Base-by-base conservation (phyloP, 2,797 vertebrate species). In the Sciurus carolinensis region DNA sequence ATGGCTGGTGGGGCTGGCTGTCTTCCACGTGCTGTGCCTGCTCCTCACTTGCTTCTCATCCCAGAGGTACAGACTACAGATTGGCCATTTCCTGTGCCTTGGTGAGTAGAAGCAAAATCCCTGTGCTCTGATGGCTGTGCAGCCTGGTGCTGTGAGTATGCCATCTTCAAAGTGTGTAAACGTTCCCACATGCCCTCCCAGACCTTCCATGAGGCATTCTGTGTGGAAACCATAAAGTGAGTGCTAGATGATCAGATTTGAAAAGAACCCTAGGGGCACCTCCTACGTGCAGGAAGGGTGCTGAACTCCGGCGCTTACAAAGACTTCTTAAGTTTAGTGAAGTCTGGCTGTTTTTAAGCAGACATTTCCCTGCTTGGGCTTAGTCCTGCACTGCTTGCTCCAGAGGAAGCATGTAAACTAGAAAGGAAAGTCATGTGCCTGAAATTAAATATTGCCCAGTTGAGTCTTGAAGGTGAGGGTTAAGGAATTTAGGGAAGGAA, bases 51-150 rank as follows among this genome's bases (percentile, higher is more conserved):
- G 99, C 39, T 2, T 99, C 33, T 99, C 99, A 0, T 98, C 99
- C 83, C 99, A 97, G 77, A 99, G 98, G 95, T 99, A 99, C 93
- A 98, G 98, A 97, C 97, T 99, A 28, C 99, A 99, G 97, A 98
- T 99, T 42, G 98, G 98, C 47, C 99, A 99, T 94, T 99, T 99
- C 97, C 98, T 99, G 57, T 96, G 99, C 67, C 98, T 99, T 97
- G 98, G 99, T 99, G 98, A 99, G 99, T 98, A 15, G 4, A 12
- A 3, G 13, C 7, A 3, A 11, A 22, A 8, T 15, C 2, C 36
- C 33, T 11, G 3, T 4, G 0, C 86, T 1, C 6, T 0, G 10
- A 0, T 1, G 12, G 5, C 47, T 2, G 3, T 9, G 2, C 33
- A 3, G 2, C 5, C 2, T 6, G 2, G 30, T 57, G 7, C 5